Evolutionary conservation across 1,140 invertebrate genomes (phyloP).

Genomic region (Trachelipus rathkii): DNA sequence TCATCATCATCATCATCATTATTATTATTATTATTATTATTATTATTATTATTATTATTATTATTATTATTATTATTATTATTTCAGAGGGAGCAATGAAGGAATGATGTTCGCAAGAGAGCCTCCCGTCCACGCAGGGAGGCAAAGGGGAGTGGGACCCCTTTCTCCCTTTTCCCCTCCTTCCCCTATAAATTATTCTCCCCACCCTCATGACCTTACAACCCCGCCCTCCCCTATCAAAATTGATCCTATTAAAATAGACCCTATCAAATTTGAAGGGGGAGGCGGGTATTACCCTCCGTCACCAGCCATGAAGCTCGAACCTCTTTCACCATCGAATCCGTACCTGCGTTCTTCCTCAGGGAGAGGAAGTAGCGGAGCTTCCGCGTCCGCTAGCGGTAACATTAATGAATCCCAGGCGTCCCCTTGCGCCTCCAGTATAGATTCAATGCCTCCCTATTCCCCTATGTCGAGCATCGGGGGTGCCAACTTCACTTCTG

Average conservation of each 20-base stretch:
- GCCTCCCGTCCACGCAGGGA: conserved; percentile 5
- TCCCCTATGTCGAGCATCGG: neutral
- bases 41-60: too few species aligned
- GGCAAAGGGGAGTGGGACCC: neutral
- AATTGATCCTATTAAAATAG: neutral
- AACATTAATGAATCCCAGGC: neutral
- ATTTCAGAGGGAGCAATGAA: neutral
- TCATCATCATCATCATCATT: too few species aligned
- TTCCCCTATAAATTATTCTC: conserved; percentile 1
- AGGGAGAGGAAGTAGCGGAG: neutral
- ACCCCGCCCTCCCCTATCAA: neutral
- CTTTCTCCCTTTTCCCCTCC: conserved; percentile 5
- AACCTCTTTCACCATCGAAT: neutral
- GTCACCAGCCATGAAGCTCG: neutral
- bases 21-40: too few species aligned
- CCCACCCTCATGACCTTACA: neutral
- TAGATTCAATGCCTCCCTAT: neutral
- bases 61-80: too few species aligned
- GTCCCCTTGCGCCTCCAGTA: neutral
- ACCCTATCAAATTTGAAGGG: too few species aligned
- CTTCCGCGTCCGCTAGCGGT: neutral
- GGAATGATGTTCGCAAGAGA: conserved; percentile 6
- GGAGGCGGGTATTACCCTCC: neutral
- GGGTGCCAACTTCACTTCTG: neutral
- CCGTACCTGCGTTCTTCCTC: neutral